Base-by-base conservation (phyloP, 2,888 invertebrate species). In the Polietes domitor region DNA sequence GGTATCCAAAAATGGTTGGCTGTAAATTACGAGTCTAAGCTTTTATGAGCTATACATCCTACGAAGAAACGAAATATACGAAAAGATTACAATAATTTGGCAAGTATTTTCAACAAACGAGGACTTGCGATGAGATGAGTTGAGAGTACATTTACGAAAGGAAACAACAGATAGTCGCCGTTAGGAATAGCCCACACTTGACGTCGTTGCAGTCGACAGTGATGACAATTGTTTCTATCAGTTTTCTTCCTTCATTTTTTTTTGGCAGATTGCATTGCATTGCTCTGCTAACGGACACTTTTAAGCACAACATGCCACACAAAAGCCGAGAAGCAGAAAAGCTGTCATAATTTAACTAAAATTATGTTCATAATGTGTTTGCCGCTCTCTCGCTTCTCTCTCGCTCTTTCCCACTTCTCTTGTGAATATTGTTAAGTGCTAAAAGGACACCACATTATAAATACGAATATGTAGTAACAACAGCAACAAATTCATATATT, bases 341-440 rank as follows among this genome's bases (percentile, higher is more conserved):
- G 85, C 80, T 83, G 85, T 86, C 87, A 86, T 86, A 86, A 86
- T 86, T 87, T 86, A 84, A 80, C 77, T 53, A 68, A 83, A 85
- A 87, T 87, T 84, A 87, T 87, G 84, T 63, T 83, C 75, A 71
- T 15, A 41, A 15, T 73, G 24, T 72, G 41, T 55, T 80, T 74
- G 61, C 53, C 75, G 71, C 72, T n/a, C 24, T 63, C 75, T 74
- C 72, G 21, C 24, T 63, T 37, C 1, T 37, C 1, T n/a, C n/a
- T n/a, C n/a, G n/a, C n/a, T n/a, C n/a, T n/a, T 78, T 74, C 72
- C n/a, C 24, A 53, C 12, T 2, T 37, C 1, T 17, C 72, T 73
- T 47, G 37, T 37, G 37, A 68, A 68, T 21, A 43, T 43, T 68
- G 41, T 68, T 76, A 79, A 84, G 81, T 84, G 81, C 84, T 84